Evolutionary conservation across 2,113 vertebrate genomes (phyloP).

Genomic region (Etheostoma cragini): DNA sequence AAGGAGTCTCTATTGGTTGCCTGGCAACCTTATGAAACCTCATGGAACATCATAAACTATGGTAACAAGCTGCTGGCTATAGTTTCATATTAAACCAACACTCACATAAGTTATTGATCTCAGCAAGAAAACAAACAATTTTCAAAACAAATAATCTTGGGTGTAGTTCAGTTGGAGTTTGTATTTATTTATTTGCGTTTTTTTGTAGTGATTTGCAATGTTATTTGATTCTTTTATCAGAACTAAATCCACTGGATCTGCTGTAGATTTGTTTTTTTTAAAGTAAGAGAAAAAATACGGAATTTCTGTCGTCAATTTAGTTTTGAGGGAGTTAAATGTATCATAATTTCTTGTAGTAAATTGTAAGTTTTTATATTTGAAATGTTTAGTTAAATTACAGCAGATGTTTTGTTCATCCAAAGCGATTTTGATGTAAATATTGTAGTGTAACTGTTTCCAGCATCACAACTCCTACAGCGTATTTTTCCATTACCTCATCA

Average conservation of each 20-base stretch:
- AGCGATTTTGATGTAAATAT: conserved; percentile 51
- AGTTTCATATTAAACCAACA: not conserved
- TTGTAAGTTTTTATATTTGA: conserved; percentile 26
- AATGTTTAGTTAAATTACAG: no score
- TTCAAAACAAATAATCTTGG: not conserved
- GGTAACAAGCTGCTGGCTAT: no score
- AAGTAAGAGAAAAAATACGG: not conserved
- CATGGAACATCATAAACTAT: no score
- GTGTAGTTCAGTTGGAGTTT: not conserved
- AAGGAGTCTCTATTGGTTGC: not conserved
- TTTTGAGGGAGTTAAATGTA: conserved; percentile 16
- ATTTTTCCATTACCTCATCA: not conserved
- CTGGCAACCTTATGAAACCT: no score
- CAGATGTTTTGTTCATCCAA: not conserved
- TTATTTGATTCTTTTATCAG: not conserved
- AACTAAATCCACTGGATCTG: not conserved
- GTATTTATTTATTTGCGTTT: conserved; percentile 16
- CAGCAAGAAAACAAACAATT: not conserved
- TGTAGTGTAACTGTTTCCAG: not conserved
- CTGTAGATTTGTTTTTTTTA: not conserved
- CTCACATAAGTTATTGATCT: not conserved
- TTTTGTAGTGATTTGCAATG: not conserved
- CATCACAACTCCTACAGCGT: not conserved
- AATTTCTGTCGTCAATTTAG: conserved; percentile 2
- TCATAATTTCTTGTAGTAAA: conserved; percentile 24